Conservation (phyloP, 2,888 invertebrate genomes). For the Agrochola lychnidis region DNA sequence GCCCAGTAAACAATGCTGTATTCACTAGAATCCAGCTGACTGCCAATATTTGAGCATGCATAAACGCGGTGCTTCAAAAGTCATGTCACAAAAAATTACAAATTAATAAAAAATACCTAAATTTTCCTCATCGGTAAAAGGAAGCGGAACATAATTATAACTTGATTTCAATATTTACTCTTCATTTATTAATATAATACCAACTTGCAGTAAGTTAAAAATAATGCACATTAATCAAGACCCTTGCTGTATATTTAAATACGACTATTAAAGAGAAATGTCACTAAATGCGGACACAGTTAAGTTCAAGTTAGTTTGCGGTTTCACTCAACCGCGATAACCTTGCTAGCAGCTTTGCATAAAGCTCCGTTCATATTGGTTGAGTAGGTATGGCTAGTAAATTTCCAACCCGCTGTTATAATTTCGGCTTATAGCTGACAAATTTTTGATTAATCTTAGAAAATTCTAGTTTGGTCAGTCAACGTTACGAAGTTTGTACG, state of each 20-base stretch:
- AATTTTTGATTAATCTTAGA: neutral
- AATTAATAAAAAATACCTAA: neutral
- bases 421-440: neutral
- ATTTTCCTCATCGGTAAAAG: conserved; percentile 1
- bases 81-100: neutral
- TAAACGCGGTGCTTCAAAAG: neutral
- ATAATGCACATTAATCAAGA: neutral
- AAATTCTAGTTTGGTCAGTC: neutral
- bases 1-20: neutral
- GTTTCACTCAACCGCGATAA: conserved; percentile 23
- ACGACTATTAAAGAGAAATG: conserved; percentile 33
- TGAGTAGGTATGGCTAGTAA: neutral
- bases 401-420: neutral
- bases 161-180: neutral
- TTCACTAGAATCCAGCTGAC: neutral
- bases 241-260: neutral
- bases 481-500: neutral
- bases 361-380: conserved; percentile 5
- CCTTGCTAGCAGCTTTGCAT: conserved; percentile 25
- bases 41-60: neutral
- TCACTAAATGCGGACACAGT: neutral
- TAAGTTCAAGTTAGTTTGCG: conserved; percentile 38
- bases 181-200: neutral
- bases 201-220: conserved; percentile 1
- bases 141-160: neutral